Evolutionary conservation across 2,113 vertebrate genomes (phyloP), one percentile per base, ranked within the genome.

Genomic region (Nothobranchius kuhntae): DNA sequence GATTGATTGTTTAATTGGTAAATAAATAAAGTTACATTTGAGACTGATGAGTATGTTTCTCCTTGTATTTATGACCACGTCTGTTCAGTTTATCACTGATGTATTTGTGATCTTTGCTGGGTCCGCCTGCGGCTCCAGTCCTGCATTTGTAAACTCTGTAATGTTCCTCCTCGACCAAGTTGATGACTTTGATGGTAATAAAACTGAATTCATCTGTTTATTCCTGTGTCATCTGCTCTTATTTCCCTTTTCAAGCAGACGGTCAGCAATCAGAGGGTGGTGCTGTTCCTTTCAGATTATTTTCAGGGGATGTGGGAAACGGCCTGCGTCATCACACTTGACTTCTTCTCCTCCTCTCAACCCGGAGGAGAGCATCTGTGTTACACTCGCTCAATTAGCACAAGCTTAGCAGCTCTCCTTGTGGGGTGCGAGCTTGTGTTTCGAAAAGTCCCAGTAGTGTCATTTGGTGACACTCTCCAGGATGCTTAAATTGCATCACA

Each of bases 141-240:
- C 75, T 79, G 86, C 81, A 77, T 89, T 84, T 87, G 80, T 88
- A 82, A 90, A 82, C 83, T 86, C 78, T 88, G 86, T 92, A 86
- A 75, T 65, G 86, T 91, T 40, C 77, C 80, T 87, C 79, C 61
- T 88, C 86, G 73, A 91, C 77, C 73, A 72, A 89, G 71, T 89
- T 87, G 66, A 91, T 88, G 81, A 87, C 81, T 89, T 91, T 88
- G 81, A 90, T 90, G 89, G 86, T 90, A 92, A 92, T 93, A 93
- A 92, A 93, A 75, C 75, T 63, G 58, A 70, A 54, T 83, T 78
- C 17, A 82, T 85, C 64, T 42, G 56, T 86, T 80, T 59, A 65
- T 50, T 42, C 30, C 6, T 11, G 48, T 61, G 13, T 52, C 6
- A 15, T 36, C 13, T 13, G 54, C 50, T 71, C 17, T 72, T 11